Evolutionary conservation across 2,888 invertebrate species (phyloP).

Genomic region (Pilophorus perplexus): DNA sequence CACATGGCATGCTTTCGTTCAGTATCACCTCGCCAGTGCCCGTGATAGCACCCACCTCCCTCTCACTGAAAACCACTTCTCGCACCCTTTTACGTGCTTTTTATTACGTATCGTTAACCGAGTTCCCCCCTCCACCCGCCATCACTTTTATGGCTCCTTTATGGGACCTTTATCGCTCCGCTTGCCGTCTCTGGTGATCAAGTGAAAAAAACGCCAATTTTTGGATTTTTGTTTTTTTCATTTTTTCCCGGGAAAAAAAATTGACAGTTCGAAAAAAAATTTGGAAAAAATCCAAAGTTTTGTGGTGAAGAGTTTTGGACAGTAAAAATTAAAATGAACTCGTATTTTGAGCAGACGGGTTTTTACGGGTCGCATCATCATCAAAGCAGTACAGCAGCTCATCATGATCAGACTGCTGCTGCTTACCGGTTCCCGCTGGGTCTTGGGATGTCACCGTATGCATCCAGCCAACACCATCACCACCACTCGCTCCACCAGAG

Average conservation of each 20-base stretch:
- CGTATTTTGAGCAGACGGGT: conserved; percentile 93
- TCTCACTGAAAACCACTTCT: conserved; percentile 9
- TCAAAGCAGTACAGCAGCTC: conserved; percentile 63
- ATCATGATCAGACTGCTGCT: conserved; percentile 66
- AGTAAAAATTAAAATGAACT: conserved; percentile 67
- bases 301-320: too few relatives aligned
- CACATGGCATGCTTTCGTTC: conserved; percentile 38
- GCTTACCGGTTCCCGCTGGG: conserved; percentile 82
- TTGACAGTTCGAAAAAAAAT: not conserved
- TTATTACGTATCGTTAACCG: conserved; percentile 43
- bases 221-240: conserved; percentile 11
- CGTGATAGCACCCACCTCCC: conserved; percentile 40
- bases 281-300: not conserved
- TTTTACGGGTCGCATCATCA: conserved; percentile 90
- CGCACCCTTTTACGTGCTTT: conserved; percentile 36
- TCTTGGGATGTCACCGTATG: conserved; percentile 80
- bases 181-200: conserved; percentile 41
- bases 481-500: conserved; percentile 74
- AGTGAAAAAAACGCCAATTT: conserved; percentile 27
- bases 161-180: conserved; percentile 44
- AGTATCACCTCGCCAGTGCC: conserved; percentile 41
- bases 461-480: conserved; percentile 65
- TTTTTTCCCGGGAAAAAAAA: not conserved
- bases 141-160: conserved; percentile 45
- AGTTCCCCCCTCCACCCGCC: conserved; percentile 26